These are phyloP conservation scores for Drosophila longiperda DNA, from an alignment of 2,888 invertebrate species.

Conservation along the genomic window DNA sequence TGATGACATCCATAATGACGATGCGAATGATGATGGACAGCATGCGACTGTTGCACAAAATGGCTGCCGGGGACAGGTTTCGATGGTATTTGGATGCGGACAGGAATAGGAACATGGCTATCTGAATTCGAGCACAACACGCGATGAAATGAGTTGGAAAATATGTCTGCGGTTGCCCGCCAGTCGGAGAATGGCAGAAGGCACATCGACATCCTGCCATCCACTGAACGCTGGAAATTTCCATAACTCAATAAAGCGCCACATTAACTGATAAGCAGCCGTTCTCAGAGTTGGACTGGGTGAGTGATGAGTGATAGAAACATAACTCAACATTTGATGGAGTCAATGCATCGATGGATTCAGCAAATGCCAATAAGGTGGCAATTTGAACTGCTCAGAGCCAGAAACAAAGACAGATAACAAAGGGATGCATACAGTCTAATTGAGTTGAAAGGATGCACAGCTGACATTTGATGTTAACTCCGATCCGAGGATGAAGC, in stretches of 20 bases:
- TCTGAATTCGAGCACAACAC: constrained; percentile 55
- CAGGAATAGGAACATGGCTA: constrained; percentile 57
- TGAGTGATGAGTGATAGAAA: constrained; percentile 50
- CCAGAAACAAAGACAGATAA: constrained; percentile 23
- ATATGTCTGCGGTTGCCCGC: constrained; percentile 70
- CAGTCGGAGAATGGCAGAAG: constrained; percentile 12
- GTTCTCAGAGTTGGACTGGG: constrained; percentile 23
- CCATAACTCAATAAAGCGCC: constrained; percentile 63
- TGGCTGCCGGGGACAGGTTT: constrained; percentile 17
- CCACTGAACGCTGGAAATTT: constrained; percentile 40
- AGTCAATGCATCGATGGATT: constrained; percentile 26
- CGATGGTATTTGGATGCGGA: neutral
- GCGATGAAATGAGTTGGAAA: constrained; percentile 82
- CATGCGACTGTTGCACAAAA: constrained; percentile 50
- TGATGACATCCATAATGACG: constrained; percentile 47
- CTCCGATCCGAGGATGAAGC: constrained; percentile 23
- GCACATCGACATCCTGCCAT: constrained; percentile 18
- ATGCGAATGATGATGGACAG: constrained; percentile 38
- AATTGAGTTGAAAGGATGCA: constrained; percentile 35
- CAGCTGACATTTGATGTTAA: neutral
- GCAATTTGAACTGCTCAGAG: constrained; percentile 31
- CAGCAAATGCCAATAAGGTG: constrained; percentile 36
- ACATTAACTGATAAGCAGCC: constrained; percentile 60
- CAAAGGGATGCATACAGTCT: constrained; percentile 34
- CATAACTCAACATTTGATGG: constrained; percentile 21